Evolutionary conservation across 92 coral and sea anemone species (phyloP), one percentile per base, ranked within the genome.

Genomic region (Zoanthus sociatus): DNA sequence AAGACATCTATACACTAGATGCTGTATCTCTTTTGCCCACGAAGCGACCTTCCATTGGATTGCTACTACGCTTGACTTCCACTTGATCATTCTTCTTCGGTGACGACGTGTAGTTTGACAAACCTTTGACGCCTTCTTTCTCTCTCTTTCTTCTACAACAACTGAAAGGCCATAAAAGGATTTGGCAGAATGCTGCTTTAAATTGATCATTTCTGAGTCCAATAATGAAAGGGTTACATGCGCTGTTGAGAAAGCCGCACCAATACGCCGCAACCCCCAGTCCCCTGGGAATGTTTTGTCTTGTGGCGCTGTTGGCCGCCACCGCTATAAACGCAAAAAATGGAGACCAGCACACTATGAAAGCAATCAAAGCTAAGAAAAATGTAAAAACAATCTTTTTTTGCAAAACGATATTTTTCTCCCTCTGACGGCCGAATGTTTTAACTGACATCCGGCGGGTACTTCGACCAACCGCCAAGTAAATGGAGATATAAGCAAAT

Each of bases 211-310:
- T 93, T 67, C 96, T 95, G 6, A 95, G 78, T 56, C 98, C 98
- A 54, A 95, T 88, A 47, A 95, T 91, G 31, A 93, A 95, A n/a
- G 98, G 98, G 79, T 95, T 95, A n/a, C 95, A 91, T 37, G 95
- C 88, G 37, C 94, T 91, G 73, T 93, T 93, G 2, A 95, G 87
- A 68, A 91, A 95, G 6, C 98, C 98, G 71, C 95, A 95, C 94
- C 92, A 91, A 69, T 93, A 95, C 9, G 98, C 94, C 12, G 94
- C 96, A 14, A 93, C 51, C 83, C 98, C 98, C 31, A 95, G 87
- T 4, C 98, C 98, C 79, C 78, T 92, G 0, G 98, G 96, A 55
- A 95, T 89, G 37, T 90, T 82, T 33, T 89, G 90, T 32, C 91
- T 82, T 15, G 90, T 86, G 3, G 92, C 31, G 61, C 92, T 91